phyloP scores from a whole-genome alignment of 2,797 vertebrate genomes.

The Coreius guichenoti region DNA sequence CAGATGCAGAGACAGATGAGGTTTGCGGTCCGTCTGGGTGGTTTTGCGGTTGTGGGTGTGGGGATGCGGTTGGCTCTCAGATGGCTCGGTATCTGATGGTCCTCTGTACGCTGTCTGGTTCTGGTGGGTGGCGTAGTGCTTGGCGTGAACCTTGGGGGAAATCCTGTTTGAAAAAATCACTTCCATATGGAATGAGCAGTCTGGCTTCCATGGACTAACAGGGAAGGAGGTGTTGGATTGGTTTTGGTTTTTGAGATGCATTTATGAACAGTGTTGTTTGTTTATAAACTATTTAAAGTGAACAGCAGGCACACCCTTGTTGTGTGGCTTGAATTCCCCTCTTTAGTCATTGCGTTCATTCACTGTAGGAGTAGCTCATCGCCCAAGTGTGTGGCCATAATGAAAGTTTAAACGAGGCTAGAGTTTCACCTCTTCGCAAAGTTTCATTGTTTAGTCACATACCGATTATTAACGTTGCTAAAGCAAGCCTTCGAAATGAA shows the following conservation, averaged over 20 bases:
- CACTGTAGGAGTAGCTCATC: not conserved
- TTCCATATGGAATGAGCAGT: slow-evolving; percentile 60
- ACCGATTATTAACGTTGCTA: slow-evolving; percentile 14
- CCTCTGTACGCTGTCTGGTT: slow-evolving; percentile 50
- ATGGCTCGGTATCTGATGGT: slow-evolving; percentile 24
- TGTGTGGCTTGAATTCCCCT: slow-evolving; percentile 14
- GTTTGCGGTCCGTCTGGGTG: not conserved
- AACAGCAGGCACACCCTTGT: slow-evolving; percentile 15
- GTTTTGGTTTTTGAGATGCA: slow-evolving; percentile 19
- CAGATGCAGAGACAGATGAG: not conserved
- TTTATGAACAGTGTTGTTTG: slow-evolving; percentile 13
- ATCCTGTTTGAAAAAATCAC: slow-evolving; percentile 50
- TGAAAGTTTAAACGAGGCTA: slow-evolving; percentile 37
- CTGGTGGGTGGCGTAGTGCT: slow-evolving; percentile 48
- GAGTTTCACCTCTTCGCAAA: slow-evolving; percentile 32
- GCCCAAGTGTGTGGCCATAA: slow-evolving; percentile 15
- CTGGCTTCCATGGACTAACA: slow-evolving; percentile 6
- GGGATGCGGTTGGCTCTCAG: slow-evolving; percentile 48
- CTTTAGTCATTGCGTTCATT: slow-evolving; percentile 15
- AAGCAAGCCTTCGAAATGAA: not conserved
- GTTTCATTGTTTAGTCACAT: slow-evolving; percentile 16
- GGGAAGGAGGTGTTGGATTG: not conserved
- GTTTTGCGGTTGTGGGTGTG: slow-evolving; percentile 16
- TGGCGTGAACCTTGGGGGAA: slow-evolving; percentile 51
- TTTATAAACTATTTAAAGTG: slow-evolving; percentile 42